phyloP scores from a whole-genome alignment of 2,797 vertebrate genomes.

The Hippoglossus hippoglossus region DNA sequence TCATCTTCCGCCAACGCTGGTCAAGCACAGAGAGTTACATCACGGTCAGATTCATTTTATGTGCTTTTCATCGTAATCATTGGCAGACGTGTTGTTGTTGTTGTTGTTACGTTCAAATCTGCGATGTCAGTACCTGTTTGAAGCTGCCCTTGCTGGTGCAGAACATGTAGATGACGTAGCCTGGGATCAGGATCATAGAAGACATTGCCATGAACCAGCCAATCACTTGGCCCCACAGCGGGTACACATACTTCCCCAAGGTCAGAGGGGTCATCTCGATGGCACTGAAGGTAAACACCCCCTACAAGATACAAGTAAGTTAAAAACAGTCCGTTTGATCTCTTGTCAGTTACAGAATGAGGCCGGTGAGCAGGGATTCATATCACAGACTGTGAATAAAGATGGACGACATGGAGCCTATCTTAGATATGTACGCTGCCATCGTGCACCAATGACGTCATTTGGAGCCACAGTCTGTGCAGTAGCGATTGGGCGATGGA shows the following conservation, averaged over 20 bases:
- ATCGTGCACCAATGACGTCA: too few relatives aligned
- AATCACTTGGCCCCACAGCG: conserved; percentile 89
- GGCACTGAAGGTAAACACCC: conserved; percentile 92
- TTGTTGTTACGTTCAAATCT: not conserved
- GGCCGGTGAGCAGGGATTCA: not conserved
- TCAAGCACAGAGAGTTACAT: conserved; percentile 46
- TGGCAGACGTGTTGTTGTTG: not conserved
- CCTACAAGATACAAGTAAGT: conserved; percentile 71
- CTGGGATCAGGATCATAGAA: conserved; percentile 91
- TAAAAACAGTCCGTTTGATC: not conserved
- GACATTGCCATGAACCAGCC: conserved; percentile 93
- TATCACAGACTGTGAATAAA: too few relatives aligned
- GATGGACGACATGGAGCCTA: too few relatives aligned
- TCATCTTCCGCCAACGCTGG: conserved; percentile 90
- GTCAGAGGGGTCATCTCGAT: conserved; percentile 93
- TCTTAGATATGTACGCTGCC: too few relatives aligned
- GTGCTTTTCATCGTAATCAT: not conserved
- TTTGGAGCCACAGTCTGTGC: too few relatives aligned
- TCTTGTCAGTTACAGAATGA: not conserved
- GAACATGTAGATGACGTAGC: conserved; percentile 89
- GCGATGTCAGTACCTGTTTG: conserved; percentile 73
- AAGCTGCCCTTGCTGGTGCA: conserved; percentile 84
- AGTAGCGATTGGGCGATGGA: too few relatives aligned
- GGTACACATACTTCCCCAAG: conserved; percentile 90
- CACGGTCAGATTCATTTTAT: conserved; percentile 12